These are phyloP conservation scores for Brachionus paranguensis DNA, from an alignment of 1,140 invertebrate genomes.

Conservation along the genomic window DNA sequence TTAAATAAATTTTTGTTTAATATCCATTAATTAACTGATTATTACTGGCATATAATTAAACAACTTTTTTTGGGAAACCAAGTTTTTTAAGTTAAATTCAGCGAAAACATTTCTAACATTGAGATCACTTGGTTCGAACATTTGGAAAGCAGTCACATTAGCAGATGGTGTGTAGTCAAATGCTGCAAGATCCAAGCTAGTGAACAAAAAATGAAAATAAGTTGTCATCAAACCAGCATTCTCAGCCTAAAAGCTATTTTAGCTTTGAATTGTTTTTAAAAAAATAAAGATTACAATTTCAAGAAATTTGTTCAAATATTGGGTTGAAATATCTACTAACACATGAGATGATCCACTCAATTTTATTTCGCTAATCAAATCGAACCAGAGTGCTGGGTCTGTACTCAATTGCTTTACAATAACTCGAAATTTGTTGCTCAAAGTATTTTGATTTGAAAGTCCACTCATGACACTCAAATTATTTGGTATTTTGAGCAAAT, in stretches of 20 bases:
- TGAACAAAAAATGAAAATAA: slow-evolving; percentile 34
- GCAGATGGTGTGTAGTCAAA: slow-evolving; percentile 26
- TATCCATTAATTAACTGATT: not conserved
- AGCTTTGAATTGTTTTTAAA: too few relatives aligned
- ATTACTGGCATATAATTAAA: slow-evolving; percentile 32
- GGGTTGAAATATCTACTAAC: not conserved
- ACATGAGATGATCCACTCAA: slow-evolving; percentile 30
- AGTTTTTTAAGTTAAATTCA: slow-evolving; percentile 30
- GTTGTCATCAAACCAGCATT: slow-evolving; percentile 33
- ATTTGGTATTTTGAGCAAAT: not conserved
- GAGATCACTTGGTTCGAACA: not conserved
- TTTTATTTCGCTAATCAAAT: not conserved
- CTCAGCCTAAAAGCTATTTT: not conserved
- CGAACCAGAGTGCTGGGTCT: not conserved
- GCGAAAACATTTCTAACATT: not conserved
- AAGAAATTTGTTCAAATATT: slow-evolving; percentile 29
- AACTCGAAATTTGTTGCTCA: not conserved
- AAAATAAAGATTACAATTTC: not conserved
- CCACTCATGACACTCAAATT: not conserved
- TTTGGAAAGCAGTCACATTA: slow-evolving; percentile 24
- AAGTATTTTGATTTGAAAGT: not conserved
- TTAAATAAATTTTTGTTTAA: not conserved
- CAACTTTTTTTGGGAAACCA: not conserved
- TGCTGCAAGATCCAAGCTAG: not conserved
- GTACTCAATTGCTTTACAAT: not conserved